Base-by-base conservation (phyloP, 2,113 vertebrate species). In the Takifugu bimaculatus region DNA sequence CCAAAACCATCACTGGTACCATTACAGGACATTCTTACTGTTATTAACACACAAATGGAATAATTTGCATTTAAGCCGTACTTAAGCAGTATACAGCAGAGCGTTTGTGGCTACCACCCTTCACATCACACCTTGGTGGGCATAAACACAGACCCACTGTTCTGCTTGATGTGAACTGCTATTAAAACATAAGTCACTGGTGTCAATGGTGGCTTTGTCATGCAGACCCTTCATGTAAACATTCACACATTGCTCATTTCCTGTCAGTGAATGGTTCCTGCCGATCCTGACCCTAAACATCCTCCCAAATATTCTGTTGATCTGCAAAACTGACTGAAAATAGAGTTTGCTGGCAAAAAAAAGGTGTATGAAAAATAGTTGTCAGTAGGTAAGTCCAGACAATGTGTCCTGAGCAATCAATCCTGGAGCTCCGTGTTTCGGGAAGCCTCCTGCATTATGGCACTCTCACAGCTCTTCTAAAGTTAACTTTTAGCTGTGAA, bases 241-340 rank as follows among this genome's bases (percentile, higher is more conserved):
- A 85, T 81, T 86, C 84, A 83, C 70, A 74, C 52, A 50, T 70
- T 56, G 48, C 61, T 84, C 60, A 87, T 80, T 79, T 87, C 75
- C 79, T 82, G 70, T 62, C 50, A 28, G 6, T 74, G 66, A 86
- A 79, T 60, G 66, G 65, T 74, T 70, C 69, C 64, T 56, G 70
- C 79, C 86, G 74, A 87, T 79, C 63, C 56, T 2, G n/a, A 44
- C 50, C 4, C 44, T 20, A 35, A 78, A 84, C 43, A 63, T 29
- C 66, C 60, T 56, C 45, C 20, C 35, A 14, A 48, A 51, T 51
- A 68, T 66, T 75, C 25, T 79, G 73, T 72, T 74, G 75, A 63
- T 62, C 15, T 25, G 3, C 26, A 71, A 61, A 65, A 5, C 26
- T 62, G 35, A 62, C 64, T 72, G 59, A 63, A 77, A 83, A 75